Conservation (phyloP, 2,113 vertebrate genomes). For the Mustelus asterias region DNA sequence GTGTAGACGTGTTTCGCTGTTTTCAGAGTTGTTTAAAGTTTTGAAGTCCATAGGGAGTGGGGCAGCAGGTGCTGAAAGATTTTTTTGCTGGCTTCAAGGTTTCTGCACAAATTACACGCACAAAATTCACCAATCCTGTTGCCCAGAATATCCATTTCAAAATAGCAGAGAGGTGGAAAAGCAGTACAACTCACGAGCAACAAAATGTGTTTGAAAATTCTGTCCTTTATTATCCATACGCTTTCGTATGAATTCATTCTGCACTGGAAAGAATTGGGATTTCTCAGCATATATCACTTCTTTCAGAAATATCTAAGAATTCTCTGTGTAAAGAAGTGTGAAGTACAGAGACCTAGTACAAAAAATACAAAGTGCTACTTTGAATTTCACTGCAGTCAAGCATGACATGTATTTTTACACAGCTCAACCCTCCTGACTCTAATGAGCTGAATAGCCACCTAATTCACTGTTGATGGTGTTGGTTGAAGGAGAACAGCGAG, state of each 20-base stretch:
- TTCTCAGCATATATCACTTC: neutral
- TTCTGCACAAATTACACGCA: neutral
- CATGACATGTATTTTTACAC: neutral
- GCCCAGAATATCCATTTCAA: neutral
- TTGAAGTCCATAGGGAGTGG: neutral
- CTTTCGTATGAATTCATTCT: neutral
- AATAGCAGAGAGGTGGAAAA: neutral
- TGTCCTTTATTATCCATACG: neutral
- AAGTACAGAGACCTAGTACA: neutral
- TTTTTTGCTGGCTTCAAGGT: neutral
- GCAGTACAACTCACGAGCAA: neutral
- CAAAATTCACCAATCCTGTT: neutral
- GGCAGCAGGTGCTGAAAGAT: neutral
- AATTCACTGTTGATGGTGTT: neutral
- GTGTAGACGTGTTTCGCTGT: neutral
- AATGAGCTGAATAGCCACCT: neutral
- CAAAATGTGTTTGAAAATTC: neutral
- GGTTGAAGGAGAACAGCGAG: neutral
- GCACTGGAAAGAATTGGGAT: neutral
- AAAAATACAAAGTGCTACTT: neutral
- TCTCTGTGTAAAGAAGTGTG: neutral
- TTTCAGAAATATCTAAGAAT: neutral
- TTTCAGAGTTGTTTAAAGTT: neutral
- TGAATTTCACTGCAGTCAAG: neutral
- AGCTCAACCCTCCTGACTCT: neutral